Evolutionary conservation across 2,113 vertebrate genomes (phyloP), one percentile per base, ranked within the genome.

Genomic region (Patagioenas fasciata): DNA sequence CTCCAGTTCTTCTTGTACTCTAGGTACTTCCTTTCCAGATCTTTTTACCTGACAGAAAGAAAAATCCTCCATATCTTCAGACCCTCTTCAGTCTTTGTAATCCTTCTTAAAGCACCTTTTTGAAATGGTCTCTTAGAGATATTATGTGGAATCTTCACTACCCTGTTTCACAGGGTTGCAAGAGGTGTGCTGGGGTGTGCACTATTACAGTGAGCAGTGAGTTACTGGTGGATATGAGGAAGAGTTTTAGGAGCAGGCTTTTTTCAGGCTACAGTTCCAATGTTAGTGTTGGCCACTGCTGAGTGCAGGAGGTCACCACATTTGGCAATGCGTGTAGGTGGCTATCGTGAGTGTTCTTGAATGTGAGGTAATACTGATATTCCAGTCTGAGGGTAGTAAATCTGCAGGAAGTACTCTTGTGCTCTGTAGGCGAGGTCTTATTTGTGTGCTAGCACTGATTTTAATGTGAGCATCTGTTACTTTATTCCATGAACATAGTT

Each of bases 121-220:
- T 88, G 67, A 80, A 87, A 38, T 14, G 5, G 48, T 32, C 5
- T 44, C 20, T 80, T 70, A 47, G n/a, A 20, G 4, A 9, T 78
- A n/a, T 40, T 23, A 18, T 1, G 7, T 54, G 54, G n/a, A 75
- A 89, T 36, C 6, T 47, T 69, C 7, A 3, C 48, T 75, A 17
- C 17, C 24, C 15, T 38, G 8, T 65, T 87, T 48, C 28, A 53
- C 0, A 3, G 47, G 12, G 11, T 60, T 72, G 17, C 31, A 32
- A 14, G 50, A 40, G 26, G 7, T 29, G 14, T 44, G 4, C 44
- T 73, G 64, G 72, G 60, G 48, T 0, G 0, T 6, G 7, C 3
- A 1, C 13, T 26, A 1, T 42, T 23, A n/a, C 19, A 21, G 31
- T 8, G 23, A 89, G 10, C 5, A 24, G 6, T 1, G 5, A 84